Conservation (phyloP, 2,113 vertebrate genomes). For the Malurus cyaneus region DNA sequence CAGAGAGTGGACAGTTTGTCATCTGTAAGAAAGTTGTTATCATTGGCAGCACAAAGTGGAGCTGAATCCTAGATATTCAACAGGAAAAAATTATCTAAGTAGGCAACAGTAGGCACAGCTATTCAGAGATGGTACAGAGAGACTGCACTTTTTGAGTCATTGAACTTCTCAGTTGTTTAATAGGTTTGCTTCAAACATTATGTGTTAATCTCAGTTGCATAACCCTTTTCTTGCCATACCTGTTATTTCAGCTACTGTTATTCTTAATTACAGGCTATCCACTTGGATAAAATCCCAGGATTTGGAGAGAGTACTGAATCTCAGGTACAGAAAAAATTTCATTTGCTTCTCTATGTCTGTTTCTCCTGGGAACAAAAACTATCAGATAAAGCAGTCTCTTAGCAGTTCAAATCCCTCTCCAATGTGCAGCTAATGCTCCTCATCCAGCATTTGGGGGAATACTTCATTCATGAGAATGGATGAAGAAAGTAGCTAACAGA, state of each 20-base stretch:
- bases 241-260: not conserved
- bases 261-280: conserved; percentile 30
- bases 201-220: not conserved
- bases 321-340: conserved; percentile 32
- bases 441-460: not conserved
- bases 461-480: not conserved
- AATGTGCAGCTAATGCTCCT: not conserved
- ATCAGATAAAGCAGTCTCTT: not conserved
- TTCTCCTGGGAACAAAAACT: not conserved
- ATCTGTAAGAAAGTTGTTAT: not conserved
- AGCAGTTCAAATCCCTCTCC: not conserved
- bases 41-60: not conserved
- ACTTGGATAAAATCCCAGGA: conserved; percentile 27
- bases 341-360: not conserved
- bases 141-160: not conserved
- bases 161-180: not conserved
- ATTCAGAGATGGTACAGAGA: not conserved
- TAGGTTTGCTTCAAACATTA: not conserved
- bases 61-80: not conserved
- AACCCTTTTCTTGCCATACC: not conserved
- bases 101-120: not conserved
- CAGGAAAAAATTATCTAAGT: not conserved
- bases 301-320: not conserved
- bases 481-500: not conserved
- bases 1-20: not conserved